These are phyloP conservation scores for Dipodomys ordii DNA, from an alignment of 2,113 vertebrate genomes.

Conservation along the genomic window DNA sequence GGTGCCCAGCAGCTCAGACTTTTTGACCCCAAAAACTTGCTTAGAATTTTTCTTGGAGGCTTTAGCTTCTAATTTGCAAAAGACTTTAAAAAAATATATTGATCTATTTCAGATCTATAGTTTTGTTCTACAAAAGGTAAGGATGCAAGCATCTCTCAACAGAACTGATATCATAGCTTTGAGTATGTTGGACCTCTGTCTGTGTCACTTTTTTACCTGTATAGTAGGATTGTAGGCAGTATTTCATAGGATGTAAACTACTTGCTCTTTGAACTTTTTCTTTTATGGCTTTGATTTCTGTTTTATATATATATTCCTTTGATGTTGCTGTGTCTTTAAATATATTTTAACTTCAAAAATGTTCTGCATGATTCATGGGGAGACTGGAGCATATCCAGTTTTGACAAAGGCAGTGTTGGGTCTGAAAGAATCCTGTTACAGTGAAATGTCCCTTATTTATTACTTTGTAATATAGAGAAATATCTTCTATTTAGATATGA, in stretches of 20 bases:
- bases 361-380: constrained; percentile 6
- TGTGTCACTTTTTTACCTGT: not conserved
- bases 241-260: not conserved
- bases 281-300: constrained; percentile 35
- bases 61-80: constrained; percentile 40
- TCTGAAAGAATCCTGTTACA: constrained; percentile 14
- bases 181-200: not conserved
- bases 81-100: not conserved
- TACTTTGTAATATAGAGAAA: constrained; percentile 31
- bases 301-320: constrained; percentile 20
- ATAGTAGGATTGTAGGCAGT: not conserved
- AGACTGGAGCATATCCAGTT: constrained; percentile 52
- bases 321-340: constrained; percentile 52
- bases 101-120: constrained; percentile 50
- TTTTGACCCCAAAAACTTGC: constrained; percentile 50
- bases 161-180: not conserved
- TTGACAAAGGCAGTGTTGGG: constrained; percentile 20
- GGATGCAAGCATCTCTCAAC: not conserved
- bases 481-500: constrained; percentile 39
- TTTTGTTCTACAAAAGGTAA: constrained; percentile 41
- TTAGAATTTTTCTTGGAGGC: constrained; percentile 11
- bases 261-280: constrained; percentile 34
- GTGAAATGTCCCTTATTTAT: constrained; percentile 36
- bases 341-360: constrained; percentile 61
- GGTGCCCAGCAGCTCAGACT: not conserved